These are phyloP conservation scores for Seriola aureovittata DNA, from an alignment of 2,113 vertebrate genomes.

Conservation along the genomic window DNA sequence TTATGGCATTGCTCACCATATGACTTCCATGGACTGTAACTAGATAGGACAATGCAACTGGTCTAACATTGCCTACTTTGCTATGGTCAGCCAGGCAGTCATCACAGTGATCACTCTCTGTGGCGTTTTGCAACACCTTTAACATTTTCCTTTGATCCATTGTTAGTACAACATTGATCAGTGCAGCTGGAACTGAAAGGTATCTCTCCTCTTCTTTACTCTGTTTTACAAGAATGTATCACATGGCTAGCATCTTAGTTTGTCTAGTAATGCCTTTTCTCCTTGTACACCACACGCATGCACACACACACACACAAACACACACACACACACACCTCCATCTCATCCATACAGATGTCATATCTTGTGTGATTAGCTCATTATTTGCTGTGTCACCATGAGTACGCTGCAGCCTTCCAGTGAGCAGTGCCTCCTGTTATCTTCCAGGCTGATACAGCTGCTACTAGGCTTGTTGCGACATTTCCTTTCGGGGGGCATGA, in stretches of 20 bases:
- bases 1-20: too few relatives aligned
- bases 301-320: too few relatives aligned
- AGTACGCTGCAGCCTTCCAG: conserved; percentile 25
- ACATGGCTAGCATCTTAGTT: background rate
- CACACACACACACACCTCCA: background rate
- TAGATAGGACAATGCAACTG: too few relatives aligned
- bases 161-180: background rate
- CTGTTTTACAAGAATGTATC: background rate
- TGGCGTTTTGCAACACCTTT: too few relatives aligned
- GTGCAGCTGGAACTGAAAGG: background rate
- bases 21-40: too few relatives aligned
- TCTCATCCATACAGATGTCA: conserved; percentile 21
- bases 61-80: too few relatives aligned
- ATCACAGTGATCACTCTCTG: too few relatives aligned
- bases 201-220: background rate
- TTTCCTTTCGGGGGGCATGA: conserved; percentile 20
- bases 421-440: conserved; percentile 39
- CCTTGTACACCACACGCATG: background rate
- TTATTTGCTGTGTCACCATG: conserved; percentile 38
- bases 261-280: background rate
- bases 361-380: conserved; percentile 28
- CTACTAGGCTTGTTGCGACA: conserved; percentile 53
- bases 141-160: too few relatives aligned
- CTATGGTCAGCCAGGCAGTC: too few relatives aligned
- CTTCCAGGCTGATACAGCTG: conserved; percentile 25